phyloP scores from a whole-genome alignment of 2,797 vertebrate species.

The Remorina albescens region DNA sequence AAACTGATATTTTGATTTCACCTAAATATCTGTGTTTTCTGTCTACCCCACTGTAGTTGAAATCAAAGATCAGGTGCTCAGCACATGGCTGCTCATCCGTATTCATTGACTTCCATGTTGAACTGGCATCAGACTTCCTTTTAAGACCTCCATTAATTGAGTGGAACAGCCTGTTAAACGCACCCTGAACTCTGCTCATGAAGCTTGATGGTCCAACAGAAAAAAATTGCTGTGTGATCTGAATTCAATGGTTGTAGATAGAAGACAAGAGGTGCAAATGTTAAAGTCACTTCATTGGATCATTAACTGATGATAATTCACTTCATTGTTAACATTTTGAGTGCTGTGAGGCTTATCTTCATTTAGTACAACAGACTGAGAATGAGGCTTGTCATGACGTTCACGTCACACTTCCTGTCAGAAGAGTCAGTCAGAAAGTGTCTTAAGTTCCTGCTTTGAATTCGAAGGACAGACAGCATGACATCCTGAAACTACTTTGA shows the following conservation, averaged over 20 bases:
- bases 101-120: too few species aligned
- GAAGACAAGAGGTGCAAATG: background rate
- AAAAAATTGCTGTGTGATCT: background rate
- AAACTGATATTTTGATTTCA: conserved; percentile 40
- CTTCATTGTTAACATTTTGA: background rate
- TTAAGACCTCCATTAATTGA: too few species aligned
- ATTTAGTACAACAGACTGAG: conserved; percentile 12
- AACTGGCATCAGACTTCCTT: too few species aligned
- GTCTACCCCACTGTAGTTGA: too few species aligned
- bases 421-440: conserved; percentile 35
- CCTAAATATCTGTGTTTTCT: background rate
- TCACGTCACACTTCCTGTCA: conserved; percentile 76
- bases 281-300: conserved; percentile 1
- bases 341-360: background rate
- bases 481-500: background rate
- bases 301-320: background rate
- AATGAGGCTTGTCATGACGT: conserved; percentile 32
- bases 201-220: background rate
- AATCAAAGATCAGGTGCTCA: too few species aligned
- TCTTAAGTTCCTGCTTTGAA: conserved; percentile 49
- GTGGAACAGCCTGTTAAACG: background rate
- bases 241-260: background rate
- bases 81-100: too few species aligned
- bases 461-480: conserved; percentile 8
- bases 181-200: background rate